A percentile compares a stretch with the other conserved stretches of the same genome.
These are phyloP conservation scores for Andricus grossulariae DNA, from an alignment of 1,140 invertebrate genomes.

Conservation along the genomic window DNA sequence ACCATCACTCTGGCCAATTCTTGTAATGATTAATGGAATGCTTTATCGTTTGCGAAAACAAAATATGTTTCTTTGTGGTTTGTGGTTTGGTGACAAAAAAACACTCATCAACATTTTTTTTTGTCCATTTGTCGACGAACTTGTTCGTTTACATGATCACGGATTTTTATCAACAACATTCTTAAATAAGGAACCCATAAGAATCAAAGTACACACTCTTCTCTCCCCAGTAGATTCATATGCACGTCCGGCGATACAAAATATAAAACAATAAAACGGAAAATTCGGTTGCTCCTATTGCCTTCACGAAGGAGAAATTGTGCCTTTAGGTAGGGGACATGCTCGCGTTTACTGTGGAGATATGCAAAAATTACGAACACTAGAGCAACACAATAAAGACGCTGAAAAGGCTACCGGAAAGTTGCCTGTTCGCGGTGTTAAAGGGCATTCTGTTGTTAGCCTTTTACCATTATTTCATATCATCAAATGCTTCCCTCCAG, in stretches of 20 bases:
- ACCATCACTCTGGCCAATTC: constrained; percentile 33
- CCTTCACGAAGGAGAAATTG: constrained; percentile 34
- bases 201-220: constrained; percentile 41
- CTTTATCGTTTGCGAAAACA: constrained; percentile 37
- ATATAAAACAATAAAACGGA: constrained; percentile 41
- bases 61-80: constrained; percentile 38
- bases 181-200: neutral
- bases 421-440: constrained; percentile 44
- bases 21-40: constrained; percentile 38
- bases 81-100: constrained; percentile 37
- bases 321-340: constrained; percentile 30
- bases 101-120: constrained; percentile 31
- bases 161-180: constrained; percentile 35
- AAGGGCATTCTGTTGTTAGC: constrained; percentile 42
- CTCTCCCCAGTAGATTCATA: constrained; percentile 37
- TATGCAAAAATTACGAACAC: neutral
- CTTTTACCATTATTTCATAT: constrained; percentile 51
- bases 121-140: constrained; percentile 10
- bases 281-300: constrained; percentile 40
- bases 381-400: neutral
- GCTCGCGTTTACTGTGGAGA: constrained; percentile 32
- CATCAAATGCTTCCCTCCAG: constrained; percentile 49
- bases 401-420: neutral
- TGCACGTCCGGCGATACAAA: constrained; percentile 34
- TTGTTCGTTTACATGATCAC: constrained; percentile 17